Conservation (phyloP, 2,888 invertebrate genomes). For the Labia minor region DNA sequence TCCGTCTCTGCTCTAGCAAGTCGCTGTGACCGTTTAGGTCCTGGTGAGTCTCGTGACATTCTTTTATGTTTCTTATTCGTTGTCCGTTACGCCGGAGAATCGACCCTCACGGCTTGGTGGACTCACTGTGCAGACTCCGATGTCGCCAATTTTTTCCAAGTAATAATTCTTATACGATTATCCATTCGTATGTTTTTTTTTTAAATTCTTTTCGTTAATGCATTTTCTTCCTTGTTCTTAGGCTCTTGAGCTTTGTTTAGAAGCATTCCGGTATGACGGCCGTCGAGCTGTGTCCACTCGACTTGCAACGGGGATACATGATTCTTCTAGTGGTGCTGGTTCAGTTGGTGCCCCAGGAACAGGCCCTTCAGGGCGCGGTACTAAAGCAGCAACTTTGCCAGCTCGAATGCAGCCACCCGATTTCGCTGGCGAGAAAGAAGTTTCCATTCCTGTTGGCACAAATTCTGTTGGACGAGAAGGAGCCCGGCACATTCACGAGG, state of each 20-base stretch:
- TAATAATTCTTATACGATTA: constrained; percentile 48
- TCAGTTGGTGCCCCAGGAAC: constrained; percentile 21
- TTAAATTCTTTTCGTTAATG: too few relatives aligned
- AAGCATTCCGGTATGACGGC: neutral
- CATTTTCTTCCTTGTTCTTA: neutral
- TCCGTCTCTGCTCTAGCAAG: constrained; percentile 44
- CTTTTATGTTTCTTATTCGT: constrained; percentile 83
- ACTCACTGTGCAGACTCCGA: constrained; percentile 71
- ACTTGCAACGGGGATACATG: neutral
- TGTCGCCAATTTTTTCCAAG: constrained; percentile 71
- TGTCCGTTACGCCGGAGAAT: constrained; percentile 80
- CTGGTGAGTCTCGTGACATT: constrained; percentile 75
- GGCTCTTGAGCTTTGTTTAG: neutral
- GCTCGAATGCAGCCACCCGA: constrained; percentile 75
- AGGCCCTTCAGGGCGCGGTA: constrained; percentile 37
- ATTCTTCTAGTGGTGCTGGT: neutral
- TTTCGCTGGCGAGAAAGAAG: constrained; percentile 50
- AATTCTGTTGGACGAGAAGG: neutral
- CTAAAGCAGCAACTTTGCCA: constrained; percentile 74
- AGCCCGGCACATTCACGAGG: neutral
- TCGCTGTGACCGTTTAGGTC: constrained; percentile 60
- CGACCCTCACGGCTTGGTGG: constrained; percentile 84
- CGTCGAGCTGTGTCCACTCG: neutral
- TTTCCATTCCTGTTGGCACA: neutral
- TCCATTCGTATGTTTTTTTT: too few relatives aligned